phyloP scores from a whole-genome alignment of 1,140 invertebrate species.

The Neodiprion pinetum region DNA sequence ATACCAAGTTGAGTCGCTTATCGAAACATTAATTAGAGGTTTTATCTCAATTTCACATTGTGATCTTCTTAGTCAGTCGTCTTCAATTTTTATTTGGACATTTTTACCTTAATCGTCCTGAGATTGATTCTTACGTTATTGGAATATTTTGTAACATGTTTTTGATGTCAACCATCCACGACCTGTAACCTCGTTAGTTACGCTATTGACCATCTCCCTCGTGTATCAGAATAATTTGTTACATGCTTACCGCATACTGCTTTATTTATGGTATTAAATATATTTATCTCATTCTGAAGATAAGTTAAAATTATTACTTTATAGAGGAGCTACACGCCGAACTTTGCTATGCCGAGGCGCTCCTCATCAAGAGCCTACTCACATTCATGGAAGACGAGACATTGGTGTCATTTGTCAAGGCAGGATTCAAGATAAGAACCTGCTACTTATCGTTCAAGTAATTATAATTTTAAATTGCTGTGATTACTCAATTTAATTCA shows the following conservation, averaged over 20 bases:
- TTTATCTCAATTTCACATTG: too few species aligned
- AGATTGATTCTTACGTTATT: too few species aligned
- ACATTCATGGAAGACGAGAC: constrained; percentile 96
- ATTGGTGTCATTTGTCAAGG: constrained; percentile 90
- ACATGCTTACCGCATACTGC: too few species aligned
- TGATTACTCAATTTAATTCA: constrained; percentile 4
- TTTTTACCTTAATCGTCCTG: too few species aligned
- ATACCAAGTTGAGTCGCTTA: constrained; percentile 3
- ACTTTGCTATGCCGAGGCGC: constrained; percentile 90
- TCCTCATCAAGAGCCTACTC: constrained; percentile 86
- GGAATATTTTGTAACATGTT: too few species aligned
- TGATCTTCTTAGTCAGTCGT: too few species aligned
- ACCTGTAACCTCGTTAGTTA: too few species aligned
- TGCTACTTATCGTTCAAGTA: constrained; percentile 95
- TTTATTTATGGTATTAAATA: not conserved
- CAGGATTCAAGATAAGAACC: constrained; percentile 90
- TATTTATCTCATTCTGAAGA: not conserved
- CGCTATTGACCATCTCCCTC: too few species aligned
- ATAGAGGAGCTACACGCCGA: constrained; percentile 93
- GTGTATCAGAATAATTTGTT: too few species aligned
- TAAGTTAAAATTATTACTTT: constrained; percentile 28
- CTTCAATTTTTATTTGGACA: too few species aligned
- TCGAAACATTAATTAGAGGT: not conserved
- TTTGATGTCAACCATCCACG: too few species aligned
- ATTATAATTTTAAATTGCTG: constrained; percentile 40